phyloP scores from a whole-genome alignment of 2,797 vertebrate genomes.

The Cynopterus sphinx region DNA sequence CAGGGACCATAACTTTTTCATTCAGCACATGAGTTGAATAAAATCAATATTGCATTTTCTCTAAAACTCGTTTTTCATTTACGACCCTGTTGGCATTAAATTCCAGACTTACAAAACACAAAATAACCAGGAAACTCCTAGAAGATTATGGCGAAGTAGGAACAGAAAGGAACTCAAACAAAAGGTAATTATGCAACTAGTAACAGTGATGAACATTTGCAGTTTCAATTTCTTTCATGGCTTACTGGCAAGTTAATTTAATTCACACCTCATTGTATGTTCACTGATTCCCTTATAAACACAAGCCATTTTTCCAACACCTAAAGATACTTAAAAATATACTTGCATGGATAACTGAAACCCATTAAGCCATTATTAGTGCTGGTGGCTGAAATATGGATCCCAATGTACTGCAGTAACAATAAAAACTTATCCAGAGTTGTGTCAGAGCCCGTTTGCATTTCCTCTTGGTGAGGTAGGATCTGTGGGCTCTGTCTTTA shows the following conservation, averaged over 20 bases:
- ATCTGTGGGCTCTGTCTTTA: background rate
- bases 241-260: constrained; percentile 27
- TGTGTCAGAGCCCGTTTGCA: background rate
- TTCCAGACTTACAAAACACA: constrained; percentile 46
- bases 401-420: background rate
- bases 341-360: background rate
- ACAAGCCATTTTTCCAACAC: background rate
- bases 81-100: constrained; percentile 41
- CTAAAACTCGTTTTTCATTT: constrained; percentile 46
- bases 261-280: background rate
- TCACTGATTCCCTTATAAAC: constrained; percentile 32
- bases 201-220: background rate
- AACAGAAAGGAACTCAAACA: constrained; percentile 42
- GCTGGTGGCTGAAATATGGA: background rate
- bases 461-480: background rate
- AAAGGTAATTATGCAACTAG: constrained; percentile 7
- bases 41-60: constrained; percentile 44
- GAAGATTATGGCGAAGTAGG: constrained; percentile 6
- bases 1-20: background rate
- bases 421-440: background rate
- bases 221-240: constrained; percentile 23
- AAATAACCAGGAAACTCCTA: constrained; percentile 46
- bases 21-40: background rate
- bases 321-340: background rate
- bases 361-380: background rate